Evolutionary conservation across 2,888 invertebrate genomes (phyloP).

Genomic region (Leptopilina syphax): DNA sequence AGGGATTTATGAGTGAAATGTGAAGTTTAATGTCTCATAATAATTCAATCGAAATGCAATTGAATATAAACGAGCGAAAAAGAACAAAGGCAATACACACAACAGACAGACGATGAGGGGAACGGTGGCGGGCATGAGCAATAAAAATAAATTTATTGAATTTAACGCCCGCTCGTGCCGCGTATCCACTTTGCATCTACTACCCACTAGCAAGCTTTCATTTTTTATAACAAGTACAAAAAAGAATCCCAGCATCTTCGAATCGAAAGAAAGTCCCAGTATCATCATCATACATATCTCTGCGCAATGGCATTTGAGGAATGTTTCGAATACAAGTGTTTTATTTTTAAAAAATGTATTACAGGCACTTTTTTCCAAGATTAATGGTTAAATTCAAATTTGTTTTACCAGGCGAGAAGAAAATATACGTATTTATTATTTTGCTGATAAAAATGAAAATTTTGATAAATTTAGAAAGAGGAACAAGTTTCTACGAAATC

Average conservation of each 20-base stretch:
- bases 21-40: slow-evolving; percentile 16
- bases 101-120: slow-evolving; percentile 15
- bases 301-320: background rate
- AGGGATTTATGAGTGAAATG: slow-evolving; percentile 11
- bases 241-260: background rate
- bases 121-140: slow-evolving; percentile 15
- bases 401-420: too few relatives aligned
- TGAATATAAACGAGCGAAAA: background rate
- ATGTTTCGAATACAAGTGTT: too few relatives aligned
- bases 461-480: too few relatives aligned
- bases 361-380: too few relatives aligned
- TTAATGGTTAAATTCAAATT: too few relatives aligned
- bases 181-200: slow-evolving; percentile 3
- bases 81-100: slow-evolving; percentile 12
- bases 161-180: slow-evolving; percentile 14
- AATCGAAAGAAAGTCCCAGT: background rate
- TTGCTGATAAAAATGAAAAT: too few relatives aligned
- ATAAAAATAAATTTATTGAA: slow-evolving; percentile 17
- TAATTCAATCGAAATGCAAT: slow-evolving; percentile 10
- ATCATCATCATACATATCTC: background rate
- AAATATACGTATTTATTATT: too few relatives aligned
- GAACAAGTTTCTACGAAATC: slow-evolving; percentile 42
- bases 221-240: slow-evolving; percentile 2
- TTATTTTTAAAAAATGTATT: too few relatives aligned
- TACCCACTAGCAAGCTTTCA: slow-evolving; percentile 2